Percentiles rank a stretch among this genome's conserved stretches.
These are phyloP conservation scores for Acleris holmiana DNA, from an alignment of 2,888 invertebrate species.

Conservation along the genomic window DNA sequence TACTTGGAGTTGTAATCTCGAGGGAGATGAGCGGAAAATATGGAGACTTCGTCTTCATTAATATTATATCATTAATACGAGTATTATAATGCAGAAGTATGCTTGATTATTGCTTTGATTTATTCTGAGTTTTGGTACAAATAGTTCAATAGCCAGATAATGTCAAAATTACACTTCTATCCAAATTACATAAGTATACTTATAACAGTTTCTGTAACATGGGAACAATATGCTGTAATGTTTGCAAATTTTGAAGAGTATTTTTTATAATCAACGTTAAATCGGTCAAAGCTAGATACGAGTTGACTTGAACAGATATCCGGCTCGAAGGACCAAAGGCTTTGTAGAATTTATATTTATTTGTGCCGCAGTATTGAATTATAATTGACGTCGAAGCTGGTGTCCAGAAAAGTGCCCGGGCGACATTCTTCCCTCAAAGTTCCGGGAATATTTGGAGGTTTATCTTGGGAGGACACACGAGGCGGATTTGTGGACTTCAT, in stretches of 20 bases:
- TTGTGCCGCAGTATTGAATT: constrained; percentile 36
- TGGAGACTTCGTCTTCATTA: no score
- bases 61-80: no score
- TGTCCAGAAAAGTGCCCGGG: constrained; percentile 72
- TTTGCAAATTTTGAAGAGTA: background rate
- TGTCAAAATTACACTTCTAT: no score
- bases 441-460: constrained; percentile 67
- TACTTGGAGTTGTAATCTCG: background rate
- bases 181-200: no score
- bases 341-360: constrained; percentile 35
- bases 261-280: background rate
- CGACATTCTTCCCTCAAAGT: constrained; percentile 71
- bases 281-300: constrained; percentile 2
- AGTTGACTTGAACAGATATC: constrained; percentile 24
- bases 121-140: no score
- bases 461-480: constrained; percentile 53
- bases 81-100: no score
- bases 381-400: constrained; percentile 55
- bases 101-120: no score
- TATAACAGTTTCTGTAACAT: no score
- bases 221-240: background rate
- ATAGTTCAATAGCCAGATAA: no score
- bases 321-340: constrained; percentile 23
- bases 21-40: background rate
- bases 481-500: constrained; percentile 6